Percentiles rank a stretch among this genome's conserved stretches.
phyloP scores from a whole-genome alignment of 2,113 vertebrate species.

The Rhagologus leucostigma region DNA sequence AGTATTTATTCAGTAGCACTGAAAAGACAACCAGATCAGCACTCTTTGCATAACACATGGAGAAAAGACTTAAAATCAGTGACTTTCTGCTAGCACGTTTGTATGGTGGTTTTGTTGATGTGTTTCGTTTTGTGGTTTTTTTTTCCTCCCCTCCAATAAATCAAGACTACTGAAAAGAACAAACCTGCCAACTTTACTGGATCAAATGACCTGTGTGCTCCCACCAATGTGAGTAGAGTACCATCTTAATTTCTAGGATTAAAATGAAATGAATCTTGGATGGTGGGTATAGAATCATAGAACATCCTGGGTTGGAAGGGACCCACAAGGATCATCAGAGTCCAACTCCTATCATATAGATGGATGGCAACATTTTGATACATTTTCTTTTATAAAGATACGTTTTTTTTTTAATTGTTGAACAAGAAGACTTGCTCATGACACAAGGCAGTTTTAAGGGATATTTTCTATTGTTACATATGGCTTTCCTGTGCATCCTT shows the following conservation, averaged over 20 bases:
- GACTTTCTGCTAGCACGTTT: not conserved
- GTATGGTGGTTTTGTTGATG: not conserved
- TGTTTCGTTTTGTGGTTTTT: not conserved
- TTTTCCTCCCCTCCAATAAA: not conserved
- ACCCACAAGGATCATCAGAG: not conserved
- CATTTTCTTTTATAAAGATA: not conserved
- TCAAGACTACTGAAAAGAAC: not conserved
- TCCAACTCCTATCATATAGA: not conserved
- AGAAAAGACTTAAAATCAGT: not conserved
- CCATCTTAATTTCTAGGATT: not conserved
- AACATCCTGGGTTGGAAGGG: not conserved
- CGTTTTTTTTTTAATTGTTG: not conserved
- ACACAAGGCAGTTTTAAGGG: not conserved
- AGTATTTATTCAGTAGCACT: not conserved
- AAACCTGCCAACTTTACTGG: not conserved
- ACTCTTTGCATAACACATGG: not conserved
- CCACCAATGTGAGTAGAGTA: constrained; percentile 13
- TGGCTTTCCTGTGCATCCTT: not conserved
- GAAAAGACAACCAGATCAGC: not conserved
- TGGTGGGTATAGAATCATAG: not conserved
- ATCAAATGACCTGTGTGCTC: not conserved
- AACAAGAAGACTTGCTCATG: not conserved
- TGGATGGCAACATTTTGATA: not conserved
- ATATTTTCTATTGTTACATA: not conserved
- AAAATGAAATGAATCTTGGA: not conserved